Evolutionary conservation across 2,888 invertebrate genomes (phyloP).

Genomic region (Leucozona laternaria): DNA sequence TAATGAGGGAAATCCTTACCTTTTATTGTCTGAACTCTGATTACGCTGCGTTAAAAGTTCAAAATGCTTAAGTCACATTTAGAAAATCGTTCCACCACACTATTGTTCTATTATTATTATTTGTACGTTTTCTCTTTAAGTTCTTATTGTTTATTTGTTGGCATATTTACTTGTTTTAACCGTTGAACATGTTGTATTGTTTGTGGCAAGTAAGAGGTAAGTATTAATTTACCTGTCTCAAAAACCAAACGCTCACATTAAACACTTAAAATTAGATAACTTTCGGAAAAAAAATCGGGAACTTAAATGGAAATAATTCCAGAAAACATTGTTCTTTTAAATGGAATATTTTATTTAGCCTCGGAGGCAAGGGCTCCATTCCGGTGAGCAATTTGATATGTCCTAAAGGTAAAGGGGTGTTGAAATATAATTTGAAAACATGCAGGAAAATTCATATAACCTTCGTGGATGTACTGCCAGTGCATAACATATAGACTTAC

Average conservation of each 20-base stretch:
- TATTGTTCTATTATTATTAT: constrained; percentile 28
- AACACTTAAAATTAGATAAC: constrained; percentile 27
- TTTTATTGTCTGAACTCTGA: constrained; percentile 1
- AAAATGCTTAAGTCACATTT: constrained; percentile 65
- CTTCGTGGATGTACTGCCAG: no score
- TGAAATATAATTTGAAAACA: no score
- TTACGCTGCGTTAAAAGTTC: constrained; percentile 59
- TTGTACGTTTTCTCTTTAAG: constrained; percentile 24
- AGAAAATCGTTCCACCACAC: constrained; percentile 53
- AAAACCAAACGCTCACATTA: constrained; percentile 14
- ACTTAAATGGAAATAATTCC: background rate
- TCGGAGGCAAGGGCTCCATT: background rate
- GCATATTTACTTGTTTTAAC: constrained; percentile 36
- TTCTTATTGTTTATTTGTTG: constrained; percentile 26
- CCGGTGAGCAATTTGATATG: background rate
- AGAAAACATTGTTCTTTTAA: background rate
- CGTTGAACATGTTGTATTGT: constrained; percentile 39
- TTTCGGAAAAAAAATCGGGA: background rate
- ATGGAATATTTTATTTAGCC: background rate
- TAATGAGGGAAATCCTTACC: constrained; percentile 46
- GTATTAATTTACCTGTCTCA: constrained; percentile 54
- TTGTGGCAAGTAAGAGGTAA: constrained; percentile 29
- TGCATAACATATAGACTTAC: no score
- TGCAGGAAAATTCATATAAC: no score
- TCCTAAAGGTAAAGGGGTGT: background rate